Base-by-base conservation (phyloP, 2,888 invertebrate species). In the Furcula furcula region DNA sequence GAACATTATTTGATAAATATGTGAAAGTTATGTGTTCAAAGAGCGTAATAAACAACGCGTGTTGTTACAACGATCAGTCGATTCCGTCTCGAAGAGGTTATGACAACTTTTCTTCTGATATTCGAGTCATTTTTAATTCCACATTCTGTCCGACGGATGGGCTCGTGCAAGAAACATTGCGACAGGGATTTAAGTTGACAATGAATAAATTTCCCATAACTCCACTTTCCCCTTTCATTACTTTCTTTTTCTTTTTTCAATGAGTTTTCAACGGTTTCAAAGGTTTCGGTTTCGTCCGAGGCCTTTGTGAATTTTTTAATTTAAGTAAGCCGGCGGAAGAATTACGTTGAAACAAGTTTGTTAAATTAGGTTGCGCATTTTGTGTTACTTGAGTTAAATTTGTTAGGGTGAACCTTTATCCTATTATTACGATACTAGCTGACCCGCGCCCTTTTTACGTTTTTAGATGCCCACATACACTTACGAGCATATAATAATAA, bases 131-230 rank as follows among this genome's bases (percentile, higher is more conserved):
- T 59, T 70, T 68, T 63, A 68, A 69, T 65, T 67, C 55, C 44
- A 46, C 46, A 57, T 54, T 41, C 52, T 40, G 53, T 37, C 58
- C 61, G 57, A 68, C 65, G 62, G n/a, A n/a, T n/a, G n/a, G n/a
- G 57, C 40, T 54, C 60, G 58, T 55, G 45, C 51, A 33, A 10
- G 36, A 35, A 46, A 60, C 60, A 50, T 51, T 25, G 43, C 35
- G 51, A 56, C 61, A 47, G 53, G 55, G 46, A 54, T 54, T 55
- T 53, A 46, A 60, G 51, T 60, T 63, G 64, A 62, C 67, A 65
- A 74, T 73, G 73, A 75, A 76, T 73, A 77, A 73, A 74, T 73
- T 74, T 66, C 55, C 63, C 59, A 59, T 63, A 64, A 57, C 54
- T 57, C 54, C 47, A 48, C 56, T 60, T 46, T 55, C 49, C 34